A percentile compares a stretch with the other conserved stretches of the same genome.
Conservation (phyloP, 2,888 invertebrate genomes). For the Amblyteles armatorius region DNA sequence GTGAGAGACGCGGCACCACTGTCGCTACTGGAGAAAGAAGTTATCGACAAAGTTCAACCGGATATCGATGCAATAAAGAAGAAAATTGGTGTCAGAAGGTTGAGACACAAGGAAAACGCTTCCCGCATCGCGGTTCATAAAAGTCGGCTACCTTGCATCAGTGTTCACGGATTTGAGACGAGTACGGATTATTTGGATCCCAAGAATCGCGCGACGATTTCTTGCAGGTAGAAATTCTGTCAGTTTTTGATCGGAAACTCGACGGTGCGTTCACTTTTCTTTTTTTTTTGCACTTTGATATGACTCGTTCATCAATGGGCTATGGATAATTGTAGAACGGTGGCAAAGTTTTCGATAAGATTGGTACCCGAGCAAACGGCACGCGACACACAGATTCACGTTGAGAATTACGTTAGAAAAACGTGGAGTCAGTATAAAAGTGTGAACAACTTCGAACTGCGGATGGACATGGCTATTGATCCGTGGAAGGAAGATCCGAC, state of each 20-base stretch:
- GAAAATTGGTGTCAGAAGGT: constrained; percentile 63
- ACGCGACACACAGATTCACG: constrained; percentile 54
- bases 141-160: constrained; percentile 71
- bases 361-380: constrained; percentile 72
- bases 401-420: constrained; percentile 69
- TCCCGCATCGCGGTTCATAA: constrained; percentile 71
- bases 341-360: constrained; percentile 71
- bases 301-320: background rate
- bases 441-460: constrained; percentile 68
- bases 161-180: constrained; percentile 70
- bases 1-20: constrained; percentile 65
- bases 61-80: constrained; percentile 65
- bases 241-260: background rate
- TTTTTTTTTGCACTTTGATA: constrained; percentile 16
- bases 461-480: constrained; percentile 69
- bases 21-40: constrained; percentile 63
- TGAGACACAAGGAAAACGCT: constrained; percentile 71
- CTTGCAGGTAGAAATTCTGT: constrained; percentile 53
- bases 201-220: constrained; percentile 43
- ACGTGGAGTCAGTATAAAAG: constrained; percentile 66
- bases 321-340: constrained; percentile 63
- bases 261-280: no score
- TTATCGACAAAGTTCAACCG: constrained; percentile 58
- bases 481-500: constrained; percentile 73
- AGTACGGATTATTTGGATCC: constrained; percentile 51